These are phyloP conservation scores for Alligator sinensis DNA, from an alignment of 2,113 vertebrate species.

Conservation along the genomic window DNA sequence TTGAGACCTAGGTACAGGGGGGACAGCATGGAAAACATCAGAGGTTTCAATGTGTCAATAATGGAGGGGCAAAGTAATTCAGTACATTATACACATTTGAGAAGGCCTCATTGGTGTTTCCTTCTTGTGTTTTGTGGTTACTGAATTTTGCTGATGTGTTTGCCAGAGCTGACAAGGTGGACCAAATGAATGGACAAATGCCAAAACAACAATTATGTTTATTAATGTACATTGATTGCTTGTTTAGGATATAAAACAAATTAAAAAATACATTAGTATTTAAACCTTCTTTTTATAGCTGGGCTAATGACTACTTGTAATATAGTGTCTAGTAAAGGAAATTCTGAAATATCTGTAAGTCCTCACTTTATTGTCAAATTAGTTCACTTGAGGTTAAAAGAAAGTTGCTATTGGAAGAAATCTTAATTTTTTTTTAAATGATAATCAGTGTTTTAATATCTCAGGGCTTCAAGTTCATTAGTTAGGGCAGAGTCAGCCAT, in stretches of 20 bases:
- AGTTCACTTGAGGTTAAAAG: constrained; percentile 74
- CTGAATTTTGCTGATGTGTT: constrained; percentile 72
- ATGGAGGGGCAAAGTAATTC: constrained; percentile 73
- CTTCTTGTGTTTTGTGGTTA: constrained; percentile 65
- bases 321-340: constrained; percentile 73
- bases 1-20: constrained; percentile 16
- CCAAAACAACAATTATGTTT: constrained; percentile 91
- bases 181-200: constrained; percentile 84
- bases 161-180: constrained; percentile 77
- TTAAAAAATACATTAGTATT: constrained; percentile 88
- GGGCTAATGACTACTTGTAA: constrained; percentile 75
- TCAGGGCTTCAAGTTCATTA: not conserved
- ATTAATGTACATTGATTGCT: constrained; percentile 93
- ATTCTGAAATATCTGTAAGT: constrained; percentile 71
- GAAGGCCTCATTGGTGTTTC: constrained; percentile 52
- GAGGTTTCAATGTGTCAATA: constrained; percentile 72
- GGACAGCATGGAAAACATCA: constrained; percentile 60
- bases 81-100: constrained; percentile 76
- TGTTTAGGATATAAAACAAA: constrained; percentile 90
- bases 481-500: not conserved
- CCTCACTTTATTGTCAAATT: constrained; percentile 66
- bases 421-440: constrained; percentile 67
- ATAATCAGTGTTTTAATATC: constrained; percentile 22
- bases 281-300: constrained; percentile 80
- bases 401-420: constrained; percentile 64